These are phyloP conservation scores for Bombus ignitus DNA, from an alignment of 1,140 invertebrate genomes.

Conservation along the genomic window DNA sequence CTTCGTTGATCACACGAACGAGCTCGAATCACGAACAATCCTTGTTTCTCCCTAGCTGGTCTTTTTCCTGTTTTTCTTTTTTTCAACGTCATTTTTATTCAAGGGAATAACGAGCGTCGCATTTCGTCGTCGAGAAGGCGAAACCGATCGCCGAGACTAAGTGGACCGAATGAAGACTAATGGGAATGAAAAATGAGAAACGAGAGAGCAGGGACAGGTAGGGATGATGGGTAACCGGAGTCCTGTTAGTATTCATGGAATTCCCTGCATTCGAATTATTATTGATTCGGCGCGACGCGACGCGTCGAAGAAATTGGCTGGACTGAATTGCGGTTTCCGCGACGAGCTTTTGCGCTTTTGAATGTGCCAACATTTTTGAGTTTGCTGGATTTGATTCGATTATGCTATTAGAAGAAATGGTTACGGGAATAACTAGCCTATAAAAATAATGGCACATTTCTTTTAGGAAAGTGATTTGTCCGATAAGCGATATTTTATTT, in stretches of 20 bases:
- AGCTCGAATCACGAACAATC: not conserved
- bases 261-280: constrained; percentile 54
- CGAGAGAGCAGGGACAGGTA: not conserved
- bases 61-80: not conserved
- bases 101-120: constrained; percentile 49
- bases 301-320: constrained; percentile 47
- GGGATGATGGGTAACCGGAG: not conserved
- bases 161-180: constrained; percentile 53
- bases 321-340: constrained; percentile 34
- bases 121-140: constrained; percentile 45
- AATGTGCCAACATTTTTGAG: not conserved
- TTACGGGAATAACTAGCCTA: not conserved
- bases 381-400: not conserved
- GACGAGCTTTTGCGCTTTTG: constrained; percentile 8
- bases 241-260: constrained; percentile 50
- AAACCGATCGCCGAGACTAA: constrained; percentile 43
- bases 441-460: not conserved
- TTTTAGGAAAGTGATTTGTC: not conserved
- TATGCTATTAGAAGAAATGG: not conserved
- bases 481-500: not conserved
- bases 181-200: constrained; percentile 54
- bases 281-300: constrained; percentile 44
- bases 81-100: constrained; percentile 40
- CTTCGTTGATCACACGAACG: not conserved
- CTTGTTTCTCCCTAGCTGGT: not conserved